Evolutionary conservation across 2,113 vertebrate genomes (phyloP), one percentile per base, ranked within the genome.

Genomic region (Solea senegalensis): DNA sequence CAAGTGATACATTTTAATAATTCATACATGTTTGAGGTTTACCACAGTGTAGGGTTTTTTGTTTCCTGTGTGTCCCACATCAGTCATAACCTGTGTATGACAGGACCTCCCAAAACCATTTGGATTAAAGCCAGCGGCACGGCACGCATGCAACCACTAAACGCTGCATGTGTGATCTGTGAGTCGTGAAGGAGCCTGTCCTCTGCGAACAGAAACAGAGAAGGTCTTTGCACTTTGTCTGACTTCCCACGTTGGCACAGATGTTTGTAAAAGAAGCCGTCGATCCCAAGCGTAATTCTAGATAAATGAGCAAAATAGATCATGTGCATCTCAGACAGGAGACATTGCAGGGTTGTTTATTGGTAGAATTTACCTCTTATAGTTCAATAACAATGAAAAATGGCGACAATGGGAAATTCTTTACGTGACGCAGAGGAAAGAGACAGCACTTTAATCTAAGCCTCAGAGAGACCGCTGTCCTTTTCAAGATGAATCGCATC

Each of bases 61-160:
- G 52, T 81, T 79, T 65, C 79, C 54, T 88, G 85, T 91, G 90
- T 86, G 86, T 88, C 89, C 85, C 56, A 10, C 76, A 83, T 84
- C 50, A 66, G 26, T 84, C 86, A 56, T 43, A 61, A 76, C 83
- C 87, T 84, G 65, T 76, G 78, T 62, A 45, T 78, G 78, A 81
- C 44, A 59, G 69, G 56, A 56, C 85, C 81, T 70, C 63, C 60
- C 75, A 4, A 59, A 48, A 59, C 5, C 56, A 64, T 65, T 72
- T 75, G 82, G 67, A 91, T 81, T 89, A 91, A 61, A 66, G 69
- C 70, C 83, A 71, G 78, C 81, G 1, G 60, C 50, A 69, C 72
- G 67, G 80, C 83, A 69, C 73, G 70, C 65, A 84, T 67, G 65
- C 59, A 78, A 74, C 74, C 67, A 51, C 76, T 60, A 91, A 88